Percentiles rank a stretch among this genome's conserved stretches.
Conservation (phyloP, 92 coral and sea anemone genomes). For the Palythoa grandiflora region DNA sequence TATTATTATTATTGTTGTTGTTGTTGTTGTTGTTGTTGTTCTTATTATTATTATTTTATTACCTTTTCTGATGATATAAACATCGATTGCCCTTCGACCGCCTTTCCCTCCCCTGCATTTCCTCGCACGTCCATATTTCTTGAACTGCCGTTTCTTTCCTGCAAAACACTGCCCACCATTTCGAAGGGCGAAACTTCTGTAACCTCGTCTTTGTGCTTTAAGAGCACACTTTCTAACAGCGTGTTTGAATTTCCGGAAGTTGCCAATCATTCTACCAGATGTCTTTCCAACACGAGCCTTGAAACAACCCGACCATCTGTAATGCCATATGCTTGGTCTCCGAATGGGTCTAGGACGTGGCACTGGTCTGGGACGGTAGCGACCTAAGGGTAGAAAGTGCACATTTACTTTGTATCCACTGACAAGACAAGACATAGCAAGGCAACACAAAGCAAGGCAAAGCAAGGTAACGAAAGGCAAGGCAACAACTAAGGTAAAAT, state of each 20-base stretch:
- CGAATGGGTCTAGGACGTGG: slow-evolving; percentile 27
- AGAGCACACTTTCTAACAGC: slow-evolving; percentile 71
- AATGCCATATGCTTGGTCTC: slow-evolving; percentile 31
- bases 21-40: too few relatives aligned
- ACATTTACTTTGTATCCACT: neutral
- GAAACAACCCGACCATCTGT: slow-evolving; percentile 82
- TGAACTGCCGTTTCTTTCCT: neutral
- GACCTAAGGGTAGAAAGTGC: neutral
- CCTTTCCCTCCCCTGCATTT: slow-evolving; percentile 40
- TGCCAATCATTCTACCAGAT: slow-evolving; percentile 53
- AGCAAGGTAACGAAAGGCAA: too few relatives aligned
- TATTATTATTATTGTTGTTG: too few relatives aligned
- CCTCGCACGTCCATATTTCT: slow-evolving; percentile 18
- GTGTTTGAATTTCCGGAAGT: slow-evolving; percentile 55
- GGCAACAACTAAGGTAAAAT: too few relatives aligned
- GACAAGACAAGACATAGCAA: neutral
- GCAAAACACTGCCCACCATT: slow-evolving; percentile 34
- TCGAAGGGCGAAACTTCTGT: slow-evolving; percentile 33
- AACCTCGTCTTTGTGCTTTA: slow-evolving; percentile 50
- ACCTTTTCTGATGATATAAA: slow-evolving; percentile 45
- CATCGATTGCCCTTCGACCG: slow-evolving; percentile 26
- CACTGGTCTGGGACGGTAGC: slow-evolving; percentile 34
- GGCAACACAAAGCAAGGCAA: neutral
- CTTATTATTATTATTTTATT: too few relatives aligned
- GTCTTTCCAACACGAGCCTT: slow-evolving; percentile 73